A percentile compares a stretch with the other conserved stretches of the same genome.
Conservation (phyloP, 2,113 vertebrate genomes). For the Gallinago media region DNA sequence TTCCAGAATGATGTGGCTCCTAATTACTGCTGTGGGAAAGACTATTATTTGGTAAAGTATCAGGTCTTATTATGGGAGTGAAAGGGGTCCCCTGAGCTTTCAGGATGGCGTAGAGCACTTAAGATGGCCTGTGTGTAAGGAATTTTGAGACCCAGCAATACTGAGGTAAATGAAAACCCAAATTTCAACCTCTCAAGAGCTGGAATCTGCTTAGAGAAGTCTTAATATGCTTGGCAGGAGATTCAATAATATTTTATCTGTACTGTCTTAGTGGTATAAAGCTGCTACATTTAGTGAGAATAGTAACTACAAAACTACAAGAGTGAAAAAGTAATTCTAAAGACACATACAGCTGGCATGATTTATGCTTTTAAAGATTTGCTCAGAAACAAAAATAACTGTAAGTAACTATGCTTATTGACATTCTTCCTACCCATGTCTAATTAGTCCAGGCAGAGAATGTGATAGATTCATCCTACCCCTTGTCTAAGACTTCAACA, state of each 20-base stretch:
- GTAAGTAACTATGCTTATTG: neutral
- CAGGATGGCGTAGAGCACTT: neutral
- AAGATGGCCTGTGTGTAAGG: neutral
- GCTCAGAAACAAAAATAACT: neutral
- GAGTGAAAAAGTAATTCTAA: neutral
- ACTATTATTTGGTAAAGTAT: neutral
- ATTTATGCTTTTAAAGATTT: neutral
- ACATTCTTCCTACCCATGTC: neutral
- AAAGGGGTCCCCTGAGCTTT: neutral
- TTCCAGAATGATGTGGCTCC: neutral
- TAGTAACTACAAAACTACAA: neutral
- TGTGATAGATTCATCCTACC: neutral
- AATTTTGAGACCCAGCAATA: neutral
- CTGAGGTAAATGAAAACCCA: neutral
- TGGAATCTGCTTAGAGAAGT: neutral
- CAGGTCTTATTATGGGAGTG: rapidly evolving
- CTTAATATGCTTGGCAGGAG: neutral
- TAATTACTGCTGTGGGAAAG: neutral
- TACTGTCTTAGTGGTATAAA: neutral
- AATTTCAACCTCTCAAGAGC: neutral
- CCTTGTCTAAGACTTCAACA: neutral
- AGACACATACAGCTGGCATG: neutral
- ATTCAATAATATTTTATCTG: neutral
- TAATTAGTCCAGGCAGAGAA: neutral
- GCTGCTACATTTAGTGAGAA: neutral